Evolutionary conservation across 2,113 vertebrate species (phyloP), one percentile per base, ranked within the genome.

Genomic region (Hylia prasina): DNA sequence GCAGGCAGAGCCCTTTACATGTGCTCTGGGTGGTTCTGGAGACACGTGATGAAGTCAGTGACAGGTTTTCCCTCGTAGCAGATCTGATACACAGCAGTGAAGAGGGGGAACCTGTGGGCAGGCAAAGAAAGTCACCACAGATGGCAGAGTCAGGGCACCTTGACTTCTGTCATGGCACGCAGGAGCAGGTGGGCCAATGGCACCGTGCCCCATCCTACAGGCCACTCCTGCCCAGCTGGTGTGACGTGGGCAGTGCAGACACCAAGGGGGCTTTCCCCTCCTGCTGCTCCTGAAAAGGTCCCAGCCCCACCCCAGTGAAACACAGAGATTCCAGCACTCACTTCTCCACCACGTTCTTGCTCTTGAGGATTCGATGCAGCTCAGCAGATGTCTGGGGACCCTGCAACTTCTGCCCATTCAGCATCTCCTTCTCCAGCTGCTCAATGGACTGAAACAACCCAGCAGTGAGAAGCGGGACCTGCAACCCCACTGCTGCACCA

Each of bases 351-450:
- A 97, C 44, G 13, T 98, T 98, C 96, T 99, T 99, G 97, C 96
- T 98, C 82, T 98, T 98, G 37, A 99, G 98, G 97, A 99, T 98
- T 68, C 91, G 97, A 90, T 99, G 97, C 56, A 99, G 98, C 96
- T 99, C 99, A 20, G 96, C 97, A 33, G 99, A 98, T 3, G 99
- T 99, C 33, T 97, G 98, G n/a, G 99, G 99, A 92, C 99, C 99
- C 95, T 99, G 99, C 71, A 99, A 98, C 97, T 99, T 99, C 98
- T 99, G 99, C 54, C 99, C 99, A 10, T 99, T 99, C 97, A 99
- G 97, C 98, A 99, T 97, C 97, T 99, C 99, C 57, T 98, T 98
- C 98, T 99, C 99, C 91, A 99, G 94, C 97, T 99, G 98, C 95
- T 99, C 99, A 9, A 99, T 99, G 63, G 98, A 98, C 99, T 99